Base-by-base conservation (phyloP, 2,797 vertebrate species). In the Danio choprae region DNA sequence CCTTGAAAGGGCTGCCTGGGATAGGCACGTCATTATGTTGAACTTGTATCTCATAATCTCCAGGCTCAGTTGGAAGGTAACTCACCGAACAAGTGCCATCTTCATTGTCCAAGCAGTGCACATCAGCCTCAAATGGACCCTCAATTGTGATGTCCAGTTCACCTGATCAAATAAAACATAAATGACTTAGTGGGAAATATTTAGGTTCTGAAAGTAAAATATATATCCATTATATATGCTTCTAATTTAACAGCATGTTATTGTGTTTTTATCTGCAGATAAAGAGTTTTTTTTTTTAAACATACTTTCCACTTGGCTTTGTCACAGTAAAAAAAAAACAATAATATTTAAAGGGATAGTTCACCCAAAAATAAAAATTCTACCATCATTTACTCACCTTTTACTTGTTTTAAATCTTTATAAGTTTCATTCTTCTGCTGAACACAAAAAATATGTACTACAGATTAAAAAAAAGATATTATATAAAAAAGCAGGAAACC, bases 1-100 rank as follows among this genome's bases (percentile, higher is more conserved):
- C 90, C 0, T 90, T 91, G 79, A 93, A 94, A 16, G 94, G 94
- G 69, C 93, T 94, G 20, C 94, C 93, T 0, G 90, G 88, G 79
- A 94, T 93, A 81, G 94, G 91, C 64, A 93, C 88, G n/a, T 94
- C 91, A 0, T 95, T 93, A 86, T 93, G 93, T 59, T 91, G 94
- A 43, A 95, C 91, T 10, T 93, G 79, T 73, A 94, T 93, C 74
- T 90, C 91, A 71, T 94, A 94, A 83, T 93, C 92, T 0, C 94
- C 94, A 0, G 93, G 92, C 41, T 59, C 20, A 16, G 55, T 90
- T 0, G 94, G 94, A 4, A 95, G 87, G 80, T 94, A 95, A 5
- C 93, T 94, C 18, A 95, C 94, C 0, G 90, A 93, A 70, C 93
- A 95, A 0, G 93, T 94, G 2, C 94, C 93, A 11, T 95, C 93